These are phyloP conservation scores for Neoseiulus cucumeris DNA, from an alignment of 1,140 invertebrate species.

Conservation along the genomic window DNA sequence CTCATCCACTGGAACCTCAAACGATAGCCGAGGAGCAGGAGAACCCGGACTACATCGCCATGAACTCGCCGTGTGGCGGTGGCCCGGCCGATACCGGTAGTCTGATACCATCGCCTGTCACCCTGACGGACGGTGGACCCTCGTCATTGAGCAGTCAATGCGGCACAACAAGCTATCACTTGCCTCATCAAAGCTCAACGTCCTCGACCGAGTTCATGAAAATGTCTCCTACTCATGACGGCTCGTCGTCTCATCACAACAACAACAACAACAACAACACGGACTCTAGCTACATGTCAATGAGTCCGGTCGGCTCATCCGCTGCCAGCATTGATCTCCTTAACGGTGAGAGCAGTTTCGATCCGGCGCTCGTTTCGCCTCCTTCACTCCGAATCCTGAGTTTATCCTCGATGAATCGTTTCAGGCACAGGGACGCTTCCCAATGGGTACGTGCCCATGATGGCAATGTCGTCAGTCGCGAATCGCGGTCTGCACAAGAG, in stretches of 20 bases:
- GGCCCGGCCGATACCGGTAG: background rate
- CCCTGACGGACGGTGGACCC: slow-evolving; percentile 8
- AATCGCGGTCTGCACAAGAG: background rate
- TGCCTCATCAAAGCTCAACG: background rate
- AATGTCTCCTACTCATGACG: slow-evolving; percentile 2
- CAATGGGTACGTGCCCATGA: slow-evolving; percentile 15
- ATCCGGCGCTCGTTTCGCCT: background rate
- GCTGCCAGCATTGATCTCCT: background rate
- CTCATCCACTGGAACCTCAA: background rate
- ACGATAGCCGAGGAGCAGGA: background rate
- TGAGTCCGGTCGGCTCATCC: slow-evolving; percentile 31
- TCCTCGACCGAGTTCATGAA: slow-evolving; percentile 8
- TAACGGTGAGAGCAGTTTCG: background rate
- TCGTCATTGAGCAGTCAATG: background rate
- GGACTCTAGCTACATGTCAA: slow-evolving; percentile 31
- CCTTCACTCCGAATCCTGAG: too few relatives aligned
- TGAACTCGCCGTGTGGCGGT: slow-evolving; percentile 14
- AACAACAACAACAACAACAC: slow-evolving; percentile 12
- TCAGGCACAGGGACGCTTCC: slow-evolving; percentile 4
- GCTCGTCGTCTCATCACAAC: background rate
- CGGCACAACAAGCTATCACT: background rate
- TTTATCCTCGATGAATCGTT: too few relatives aligned
- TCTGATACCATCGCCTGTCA: slow-evolving; percentile 12
- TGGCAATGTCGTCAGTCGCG: slow-evolving; percentile 7
- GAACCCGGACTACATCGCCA: slow-evolving; percentile 14